These are phyloP conservation scores for Oxyruncus cristatus DNA, from an alignment of 2,113 vertebrate species.

Conservation along the genomic window DNA sequence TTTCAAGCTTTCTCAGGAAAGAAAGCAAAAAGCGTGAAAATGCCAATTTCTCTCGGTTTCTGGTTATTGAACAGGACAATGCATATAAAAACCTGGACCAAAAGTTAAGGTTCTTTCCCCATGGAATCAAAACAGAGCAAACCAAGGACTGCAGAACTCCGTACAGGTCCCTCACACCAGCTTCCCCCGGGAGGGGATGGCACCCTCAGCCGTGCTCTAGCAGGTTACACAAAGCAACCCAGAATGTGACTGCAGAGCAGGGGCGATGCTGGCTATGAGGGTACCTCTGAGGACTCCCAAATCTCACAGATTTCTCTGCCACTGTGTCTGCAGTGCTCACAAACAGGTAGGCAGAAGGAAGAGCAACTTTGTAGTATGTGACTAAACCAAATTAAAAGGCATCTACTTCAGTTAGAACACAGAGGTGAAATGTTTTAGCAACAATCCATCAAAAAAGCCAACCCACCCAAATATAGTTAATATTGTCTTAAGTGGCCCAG, in stretches of 20 bases:
- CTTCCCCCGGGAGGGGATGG: not conserved
- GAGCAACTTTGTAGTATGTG: not conserved
- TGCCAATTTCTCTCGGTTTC: not conserved
- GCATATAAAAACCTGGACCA: not conserved
- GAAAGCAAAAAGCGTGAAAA: not conserved
- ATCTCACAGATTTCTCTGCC: fast-evolving
- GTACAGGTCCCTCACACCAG: not conserved
- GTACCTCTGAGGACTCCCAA: no score
- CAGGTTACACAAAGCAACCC: fast-evolving
- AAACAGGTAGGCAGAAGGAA: not conserved
- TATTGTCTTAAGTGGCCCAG: not conserved
- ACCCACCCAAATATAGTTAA: not conserved
- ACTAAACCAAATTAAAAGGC: not conserved
- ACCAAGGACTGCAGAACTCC: not conserved
- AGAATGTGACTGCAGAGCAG: not conserved
- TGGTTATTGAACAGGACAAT: not conserved
- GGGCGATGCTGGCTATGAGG: fast-evolving
- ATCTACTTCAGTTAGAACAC: not conserved
- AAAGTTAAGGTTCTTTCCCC: not conserved
- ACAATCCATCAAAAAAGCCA: not conserved
- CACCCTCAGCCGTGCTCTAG: fast-evolving
- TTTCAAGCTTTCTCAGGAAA: not conserved
- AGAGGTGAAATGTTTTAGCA: not conserved
- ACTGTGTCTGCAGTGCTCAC: not conserved
- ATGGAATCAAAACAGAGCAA: not conserved